These are phyloP conservation scores for Lineus longissimus DNA, from an alignment of 1,140 invertebrate species.

Conservation along the genomic window DNA sequence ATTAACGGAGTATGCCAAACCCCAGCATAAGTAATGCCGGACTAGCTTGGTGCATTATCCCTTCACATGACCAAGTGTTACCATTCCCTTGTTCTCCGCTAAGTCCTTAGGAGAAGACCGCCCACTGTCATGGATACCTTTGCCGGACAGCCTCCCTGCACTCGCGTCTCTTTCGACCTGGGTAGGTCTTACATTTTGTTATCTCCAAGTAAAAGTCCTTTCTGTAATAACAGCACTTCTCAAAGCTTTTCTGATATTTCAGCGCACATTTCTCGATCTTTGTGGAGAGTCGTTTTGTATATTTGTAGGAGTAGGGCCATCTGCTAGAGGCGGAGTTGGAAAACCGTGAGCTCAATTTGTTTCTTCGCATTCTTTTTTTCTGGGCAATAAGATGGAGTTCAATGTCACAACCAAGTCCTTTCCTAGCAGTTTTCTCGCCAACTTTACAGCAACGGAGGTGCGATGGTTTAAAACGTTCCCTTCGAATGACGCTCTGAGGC, in stretches of 20 bases:
- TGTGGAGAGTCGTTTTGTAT: constrained; percentile 9
- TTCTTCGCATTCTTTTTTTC: constrained; percentile 12
- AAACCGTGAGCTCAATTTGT: not conserved
- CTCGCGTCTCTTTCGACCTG: constrained; percentile 7
- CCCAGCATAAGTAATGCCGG: no score
- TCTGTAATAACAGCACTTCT: constrained; percentile 24
- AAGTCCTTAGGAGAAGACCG: no score
- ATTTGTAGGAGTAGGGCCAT: not conserved
- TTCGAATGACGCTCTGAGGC: not conserved
- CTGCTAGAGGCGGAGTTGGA: not conserved
- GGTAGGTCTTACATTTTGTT: constrained; percentile 18
- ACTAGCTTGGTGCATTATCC: no score
- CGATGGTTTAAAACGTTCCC: constrained; percentile 14
- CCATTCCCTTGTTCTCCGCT: no score
- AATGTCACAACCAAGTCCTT: constrained; percentile 21
- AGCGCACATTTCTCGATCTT: constrained; percentile 20
- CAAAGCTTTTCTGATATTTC: constrained; percentile 18
- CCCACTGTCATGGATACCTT: not conserved
- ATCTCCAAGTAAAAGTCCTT: constrained; percentile 18
- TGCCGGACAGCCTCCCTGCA: constrained; percentile 20
- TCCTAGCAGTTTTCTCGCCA: constrained; percentile 24
- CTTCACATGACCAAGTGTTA: no score
- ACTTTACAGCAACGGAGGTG: constrained; percentile 22
- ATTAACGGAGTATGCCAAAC: no score
- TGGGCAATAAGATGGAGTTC: constrained; percentile 7